Conservation (phyloP, 2,113 vertebrate genomes). For the Cheilinus undulatus region DNA sequence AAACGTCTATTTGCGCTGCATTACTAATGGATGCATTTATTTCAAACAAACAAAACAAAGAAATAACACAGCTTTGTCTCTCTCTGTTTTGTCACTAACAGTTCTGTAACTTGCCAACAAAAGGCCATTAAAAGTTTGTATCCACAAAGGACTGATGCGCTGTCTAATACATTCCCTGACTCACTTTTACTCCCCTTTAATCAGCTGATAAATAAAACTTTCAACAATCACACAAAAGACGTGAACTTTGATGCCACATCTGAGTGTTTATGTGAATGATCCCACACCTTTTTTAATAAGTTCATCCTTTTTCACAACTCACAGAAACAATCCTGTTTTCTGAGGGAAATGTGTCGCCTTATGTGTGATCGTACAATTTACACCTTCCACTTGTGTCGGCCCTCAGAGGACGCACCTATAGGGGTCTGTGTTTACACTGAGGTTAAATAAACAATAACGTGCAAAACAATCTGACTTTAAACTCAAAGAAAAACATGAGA, state of each 20-base stretch:
- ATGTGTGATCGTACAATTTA: constrained; percentile 28
- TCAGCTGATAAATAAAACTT: constrained; percentile 48
- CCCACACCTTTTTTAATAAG: not conserved
- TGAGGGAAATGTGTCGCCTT: not conserved
- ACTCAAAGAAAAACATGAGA: too few relatives aligned
- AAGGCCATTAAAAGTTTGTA: constrained; percentile 78
- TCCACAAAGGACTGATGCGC: constrained; percentile 12
- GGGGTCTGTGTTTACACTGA: not conserved
- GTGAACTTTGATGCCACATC: not conserved
- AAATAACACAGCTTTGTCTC: constrained; percentile 45
- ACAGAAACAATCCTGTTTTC: not conserved
- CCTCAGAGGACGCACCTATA: not conserved
- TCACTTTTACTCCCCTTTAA: constrained; percentile 56
- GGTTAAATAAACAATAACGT: not conserved
- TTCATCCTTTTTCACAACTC: constrained; percentile 1
- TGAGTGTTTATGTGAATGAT: not conserved
- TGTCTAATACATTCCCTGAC: constrained; percentile 26
- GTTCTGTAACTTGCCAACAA: constrained; percentile 69
- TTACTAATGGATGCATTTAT: constrained; percentile 27
- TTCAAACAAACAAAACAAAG: constrained; percentile 23
- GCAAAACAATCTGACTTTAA: too few relatives aligned
- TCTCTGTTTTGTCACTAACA: constrained; percentile 54
- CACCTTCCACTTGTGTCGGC: not conserved
- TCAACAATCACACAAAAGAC: constrained; percentile 12
- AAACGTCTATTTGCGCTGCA: constrained; percentile 34